Conservation (phyloP, 2,113 vertebrate species). For the Scartelaos histophorus region DNA sequence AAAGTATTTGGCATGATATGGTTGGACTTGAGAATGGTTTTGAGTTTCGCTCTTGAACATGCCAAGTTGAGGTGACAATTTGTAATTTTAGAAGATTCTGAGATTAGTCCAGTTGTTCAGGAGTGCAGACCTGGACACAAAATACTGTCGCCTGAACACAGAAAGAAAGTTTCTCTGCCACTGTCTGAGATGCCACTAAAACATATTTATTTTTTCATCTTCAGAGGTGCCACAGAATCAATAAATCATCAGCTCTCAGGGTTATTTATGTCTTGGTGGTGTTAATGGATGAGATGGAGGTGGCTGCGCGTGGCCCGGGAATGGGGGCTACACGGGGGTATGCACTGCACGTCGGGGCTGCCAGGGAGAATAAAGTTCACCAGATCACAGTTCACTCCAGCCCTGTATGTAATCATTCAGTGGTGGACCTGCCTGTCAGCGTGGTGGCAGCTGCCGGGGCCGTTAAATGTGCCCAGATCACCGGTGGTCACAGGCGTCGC, state of each 20-base stretch:
- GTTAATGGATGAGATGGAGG: constrained; percentile 67
- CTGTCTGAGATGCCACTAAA: constrained; percentile 31
- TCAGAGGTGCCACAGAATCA: constrained; percentile 60
- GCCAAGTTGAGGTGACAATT: neutral
- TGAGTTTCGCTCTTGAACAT: neutral
- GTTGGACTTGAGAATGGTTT: too few relatives aligned
- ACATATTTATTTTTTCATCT: constrained; percentile 64
- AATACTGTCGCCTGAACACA: neutral
- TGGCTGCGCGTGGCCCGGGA: constrained; percentile 15
- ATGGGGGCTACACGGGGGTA: constrained; percentile 51
- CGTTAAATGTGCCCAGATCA: constrained; percentile 71
- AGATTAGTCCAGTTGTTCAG: neutral
- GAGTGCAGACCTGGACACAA: neutral
- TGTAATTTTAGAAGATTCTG: neutral
- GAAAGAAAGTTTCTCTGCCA: constrained; percentile 27
- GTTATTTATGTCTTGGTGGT: constrained; percentile 44
- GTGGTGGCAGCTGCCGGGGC: constrained; percentile 64
- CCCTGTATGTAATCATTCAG: constrained; percentile 77
- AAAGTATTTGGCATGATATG: neutral
- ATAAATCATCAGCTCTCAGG: constrained; percentile 66
- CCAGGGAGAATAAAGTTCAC: constrained; percentile 79
- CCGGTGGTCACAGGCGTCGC: constrained; percentile 62
- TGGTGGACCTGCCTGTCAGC: constrained; percentile 69
- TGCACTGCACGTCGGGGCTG: constrained; percentile 72
- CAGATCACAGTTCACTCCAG: constrained; percentile 75